Conservation (phyloP, 2,113 vertebrate genomes). For the Sialia sialis region DNA sequence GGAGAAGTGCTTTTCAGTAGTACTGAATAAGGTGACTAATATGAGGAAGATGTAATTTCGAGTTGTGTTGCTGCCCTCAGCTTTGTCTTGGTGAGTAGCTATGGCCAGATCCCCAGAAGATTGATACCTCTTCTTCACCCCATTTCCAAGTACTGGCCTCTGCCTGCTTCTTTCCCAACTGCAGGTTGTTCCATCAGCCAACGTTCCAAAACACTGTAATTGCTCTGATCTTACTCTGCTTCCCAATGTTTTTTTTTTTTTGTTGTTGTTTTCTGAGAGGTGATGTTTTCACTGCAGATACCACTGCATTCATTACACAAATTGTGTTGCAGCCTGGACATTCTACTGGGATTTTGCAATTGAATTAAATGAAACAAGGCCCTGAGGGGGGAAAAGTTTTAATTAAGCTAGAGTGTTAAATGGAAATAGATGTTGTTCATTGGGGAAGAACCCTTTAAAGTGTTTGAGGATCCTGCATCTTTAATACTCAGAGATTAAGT, state of each 20-base stretch:
- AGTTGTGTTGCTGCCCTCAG: background rate
- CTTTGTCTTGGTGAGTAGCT: background rate
- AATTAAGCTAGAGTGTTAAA: background rate
- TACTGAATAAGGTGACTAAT: background rate
- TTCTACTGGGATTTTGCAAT: background rate
- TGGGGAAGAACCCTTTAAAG: background rate
- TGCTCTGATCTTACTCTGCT: background rate
- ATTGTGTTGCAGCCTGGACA: background rate
- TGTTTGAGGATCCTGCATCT: background rate
- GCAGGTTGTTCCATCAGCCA: background rate
- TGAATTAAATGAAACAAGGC: background rate
- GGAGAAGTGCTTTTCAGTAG: background rate
- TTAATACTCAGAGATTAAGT: background rate
- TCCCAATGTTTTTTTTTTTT: background rate
- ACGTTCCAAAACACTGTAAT: background rate
- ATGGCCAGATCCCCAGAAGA: background rate
- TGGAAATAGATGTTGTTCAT: background rate
- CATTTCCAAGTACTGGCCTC: background rate
- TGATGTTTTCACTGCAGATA: background rate
- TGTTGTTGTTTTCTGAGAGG: background rate
- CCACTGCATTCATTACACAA: background rate
- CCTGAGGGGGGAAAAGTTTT: background rate
- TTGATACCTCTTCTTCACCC: background rate
- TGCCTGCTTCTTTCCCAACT: background rate
- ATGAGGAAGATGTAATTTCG: background rate